Conservation (phyloP, 2,113 vertebrate genomes). For the Gavia stellata region DNA sequence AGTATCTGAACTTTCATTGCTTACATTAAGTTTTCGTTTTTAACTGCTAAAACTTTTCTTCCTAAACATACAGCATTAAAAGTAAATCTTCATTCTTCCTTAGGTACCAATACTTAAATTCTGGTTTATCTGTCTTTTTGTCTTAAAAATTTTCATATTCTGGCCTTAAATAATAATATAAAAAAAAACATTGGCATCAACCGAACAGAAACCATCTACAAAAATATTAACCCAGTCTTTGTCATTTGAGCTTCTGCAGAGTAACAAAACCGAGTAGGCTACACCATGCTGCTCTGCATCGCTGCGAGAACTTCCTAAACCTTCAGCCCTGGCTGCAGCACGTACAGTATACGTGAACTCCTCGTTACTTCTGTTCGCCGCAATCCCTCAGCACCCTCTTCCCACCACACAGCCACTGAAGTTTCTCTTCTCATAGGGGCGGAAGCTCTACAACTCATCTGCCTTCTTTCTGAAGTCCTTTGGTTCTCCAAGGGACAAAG, state of each 20-base stretch:
- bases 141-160: background rate
- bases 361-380: accelerated
- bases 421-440: background rate
- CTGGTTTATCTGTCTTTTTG: background rate
- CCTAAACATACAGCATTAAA: background rate
- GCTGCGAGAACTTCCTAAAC: background rate
- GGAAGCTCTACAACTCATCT: background rate
- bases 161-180: background rate
- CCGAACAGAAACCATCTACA: background rate
- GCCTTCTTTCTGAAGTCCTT: background rate
- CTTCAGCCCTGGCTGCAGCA: background rate
- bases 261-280: background rate
- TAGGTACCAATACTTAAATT: background rate
- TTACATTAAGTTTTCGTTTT: background rate
- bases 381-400: background rate
- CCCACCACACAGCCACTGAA: background rate
- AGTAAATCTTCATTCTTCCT: background rate
- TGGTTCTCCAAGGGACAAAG: background rate
- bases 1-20: background rate
- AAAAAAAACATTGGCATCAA: background rate
- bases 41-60: background rate
- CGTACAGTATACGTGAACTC: background rate
- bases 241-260: background rate
- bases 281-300: background rate
- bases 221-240: background rate